These are phyloP conservation scores for Eilema griseolum DNA, from an alignment of 2,888 invertebrate genomes.

Conservation along the genomic window DNA sequence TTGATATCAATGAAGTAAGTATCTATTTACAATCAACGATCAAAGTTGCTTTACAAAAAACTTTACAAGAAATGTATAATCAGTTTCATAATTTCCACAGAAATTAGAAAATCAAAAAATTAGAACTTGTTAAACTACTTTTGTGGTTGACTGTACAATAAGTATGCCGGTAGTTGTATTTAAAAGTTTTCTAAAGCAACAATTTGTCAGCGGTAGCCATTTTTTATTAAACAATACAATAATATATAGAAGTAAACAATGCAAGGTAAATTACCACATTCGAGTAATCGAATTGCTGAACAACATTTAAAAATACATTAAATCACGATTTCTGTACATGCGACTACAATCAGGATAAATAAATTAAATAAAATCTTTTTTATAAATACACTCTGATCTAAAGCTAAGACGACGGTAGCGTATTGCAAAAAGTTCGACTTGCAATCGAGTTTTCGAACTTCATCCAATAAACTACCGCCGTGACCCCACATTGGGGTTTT, in stretches of 20 bases:
- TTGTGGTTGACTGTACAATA: neutral
- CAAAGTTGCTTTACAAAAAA: neutral
- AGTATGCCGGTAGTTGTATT: neutral
- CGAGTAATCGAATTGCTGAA: conserved; percentile 17
- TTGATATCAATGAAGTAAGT: neutral
- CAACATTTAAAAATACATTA: conserved; percentile 32
- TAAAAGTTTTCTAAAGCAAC: neutral
- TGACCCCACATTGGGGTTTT: neutral
- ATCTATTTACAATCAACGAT: neutral
- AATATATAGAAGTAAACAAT: conserved; percentile 23
- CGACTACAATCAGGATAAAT: conserved; percentile 63
- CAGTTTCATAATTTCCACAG: neutral
- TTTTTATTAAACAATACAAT: neutral
- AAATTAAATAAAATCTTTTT: conserved; percentile 70
- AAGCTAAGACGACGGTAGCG: conserved; percentile 28
- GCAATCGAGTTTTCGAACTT: neutral
- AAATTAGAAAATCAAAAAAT: no score
- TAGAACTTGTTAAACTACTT: neutral
- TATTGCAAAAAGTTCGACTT: neutral
- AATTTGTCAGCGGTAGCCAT: neutral
- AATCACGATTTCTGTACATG: conserved; percentile 41
- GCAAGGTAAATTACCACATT: conserved; percentile 34
- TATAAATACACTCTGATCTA: conserved; percentile 78
- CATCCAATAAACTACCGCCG: neutral
- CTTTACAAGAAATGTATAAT: neutral